These are phyloP conservation scores for Orthonyx spaldingii DNA, from an alignment of 2,113 vertebrate species.

Conservation along the genomic window DNA sequence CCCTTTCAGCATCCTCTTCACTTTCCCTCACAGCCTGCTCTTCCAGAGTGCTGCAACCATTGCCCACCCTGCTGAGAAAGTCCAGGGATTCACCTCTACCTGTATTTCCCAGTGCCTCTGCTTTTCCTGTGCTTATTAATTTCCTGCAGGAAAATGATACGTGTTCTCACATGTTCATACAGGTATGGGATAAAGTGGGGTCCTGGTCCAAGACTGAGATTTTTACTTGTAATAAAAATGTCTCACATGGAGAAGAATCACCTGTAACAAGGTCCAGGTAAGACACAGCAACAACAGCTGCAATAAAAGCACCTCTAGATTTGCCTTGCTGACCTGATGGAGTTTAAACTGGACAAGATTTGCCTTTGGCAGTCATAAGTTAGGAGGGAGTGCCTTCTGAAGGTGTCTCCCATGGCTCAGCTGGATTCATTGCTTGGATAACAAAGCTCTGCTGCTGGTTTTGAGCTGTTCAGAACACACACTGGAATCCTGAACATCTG, in stretches of 20 bases:
- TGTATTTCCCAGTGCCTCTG: not conserved
- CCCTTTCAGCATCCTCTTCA: not conserved
- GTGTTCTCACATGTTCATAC: not conserved
- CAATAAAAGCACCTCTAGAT: not conserved
- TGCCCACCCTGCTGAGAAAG: not conserved
- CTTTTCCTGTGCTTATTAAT: accelerated
- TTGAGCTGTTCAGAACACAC: not conserved
- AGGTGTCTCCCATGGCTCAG: not conserved
- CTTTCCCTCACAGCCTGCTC: not conserved
- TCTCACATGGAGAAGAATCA: not conserved
- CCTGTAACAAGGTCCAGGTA: not conserved
- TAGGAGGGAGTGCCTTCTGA: not conserved
- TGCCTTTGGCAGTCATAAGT: not conserved
- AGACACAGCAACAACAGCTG: not conserved
- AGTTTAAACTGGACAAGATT: not conserved
- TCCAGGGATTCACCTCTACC: not conserved
- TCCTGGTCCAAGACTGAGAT: not conserved
- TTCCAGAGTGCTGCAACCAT: not conserved
- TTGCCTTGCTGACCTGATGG: not conserved
- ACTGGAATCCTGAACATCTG: not conserved
- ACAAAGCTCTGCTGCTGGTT: not conserved
- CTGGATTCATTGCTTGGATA: not conserved
- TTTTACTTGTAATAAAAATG: not conserved
- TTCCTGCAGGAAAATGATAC: not conserved
- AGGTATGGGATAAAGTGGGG: accelerated